Evolutionary conservation across 2,113 vertebrate species (phyloP).

Genomic region (Cromileptes altivelis): DNA sequence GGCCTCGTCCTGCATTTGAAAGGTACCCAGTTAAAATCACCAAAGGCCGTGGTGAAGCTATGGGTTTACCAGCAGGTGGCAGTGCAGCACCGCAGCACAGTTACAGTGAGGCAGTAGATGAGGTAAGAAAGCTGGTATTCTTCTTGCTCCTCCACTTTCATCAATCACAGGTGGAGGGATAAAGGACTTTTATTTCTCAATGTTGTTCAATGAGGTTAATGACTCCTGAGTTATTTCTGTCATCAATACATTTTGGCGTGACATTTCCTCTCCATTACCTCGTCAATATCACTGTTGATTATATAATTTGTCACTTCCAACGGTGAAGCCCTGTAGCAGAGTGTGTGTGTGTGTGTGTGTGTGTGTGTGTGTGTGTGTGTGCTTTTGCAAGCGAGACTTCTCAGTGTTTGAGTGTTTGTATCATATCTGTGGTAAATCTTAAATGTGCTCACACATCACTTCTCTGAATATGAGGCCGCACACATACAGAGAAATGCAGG

Average conservation of each 20-base stretch:
- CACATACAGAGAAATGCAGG: conserved; percentile 16
- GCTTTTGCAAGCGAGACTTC: conserved; percentile 3
- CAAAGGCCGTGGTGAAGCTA: neutral
- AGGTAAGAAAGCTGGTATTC: conserved; percentile 32
- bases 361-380: neutral
- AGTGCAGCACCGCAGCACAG: conserved; percentile 47
- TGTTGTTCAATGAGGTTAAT: conserved; percentile 36
- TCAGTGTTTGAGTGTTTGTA: neutral
- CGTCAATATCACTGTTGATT: conserved; percentile 41
- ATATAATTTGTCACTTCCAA: conserved; percentile 40
- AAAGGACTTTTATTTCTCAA: conserved; percentile 14
- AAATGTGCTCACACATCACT: neutral
- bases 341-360: conserved; percentile 11
- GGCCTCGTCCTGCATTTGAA: too few relatives aligned
- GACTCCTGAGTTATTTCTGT: conserved; percentile 22
- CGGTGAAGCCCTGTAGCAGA: conserved; percentile 25
- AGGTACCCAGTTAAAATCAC: too few relatives aligned
- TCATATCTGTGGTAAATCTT: neutral
- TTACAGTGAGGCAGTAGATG: neutral
- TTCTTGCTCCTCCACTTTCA: conserved; percentile 21
- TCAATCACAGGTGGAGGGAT: conserved; percentile 37
- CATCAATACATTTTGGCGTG: conserved; percentile 48
- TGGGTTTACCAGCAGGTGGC: conserved; percentile 75
- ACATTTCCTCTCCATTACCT: conserved; percentile 57
- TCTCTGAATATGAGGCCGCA: neutral